Evolutionary conservation across 1,140 invertebrate species (phyloP).

Genomic region (Caenorhabditis tropicalis): DNA sequence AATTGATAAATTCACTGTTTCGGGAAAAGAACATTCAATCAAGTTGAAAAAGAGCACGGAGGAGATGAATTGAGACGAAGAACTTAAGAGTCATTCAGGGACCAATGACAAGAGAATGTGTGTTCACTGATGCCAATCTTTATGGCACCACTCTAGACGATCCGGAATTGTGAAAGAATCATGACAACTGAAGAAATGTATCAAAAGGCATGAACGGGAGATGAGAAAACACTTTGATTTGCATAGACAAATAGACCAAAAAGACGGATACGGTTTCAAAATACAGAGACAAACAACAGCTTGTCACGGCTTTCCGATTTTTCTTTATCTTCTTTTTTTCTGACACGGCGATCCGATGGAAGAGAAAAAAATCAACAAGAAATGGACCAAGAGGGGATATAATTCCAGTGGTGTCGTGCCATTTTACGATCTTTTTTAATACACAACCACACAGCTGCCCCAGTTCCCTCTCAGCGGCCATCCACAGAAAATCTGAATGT

Average conservation of each 20-base stretch:
- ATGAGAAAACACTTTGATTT: conserved; percentile 11
- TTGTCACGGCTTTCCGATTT: conserved; percentile 40
- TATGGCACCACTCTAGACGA: conserved; percentile 32
- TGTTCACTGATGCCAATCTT: conserved; percentile 42
- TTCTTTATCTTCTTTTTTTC: not conserved
- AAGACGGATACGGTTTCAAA: conserved; percentile 23
- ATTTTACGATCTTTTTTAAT: conserved; percentile 28
- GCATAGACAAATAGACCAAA: not conserved
- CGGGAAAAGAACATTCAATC: too few species aligned
- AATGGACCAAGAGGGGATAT: not conserved
- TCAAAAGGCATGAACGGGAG: conserved; percentile 21
- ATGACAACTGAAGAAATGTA: not conserved
- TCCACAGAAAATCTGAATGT: not conserved
- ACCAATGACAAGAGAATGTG: not conserved
- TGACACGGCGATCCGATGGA: not conserved
- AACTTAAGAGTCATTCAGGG: conserved; percentile 40
- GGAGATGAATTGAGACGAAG: not conserved
- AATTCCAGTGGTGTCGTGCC: not conserved
- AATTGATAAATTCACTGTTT: too few species aligned
- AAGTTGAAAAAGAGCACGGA: not conserved
- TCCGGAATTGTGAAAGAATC: not conserved
- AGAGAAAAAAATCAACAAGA: not conserved
- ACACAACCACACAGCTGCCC: too few species aligned
- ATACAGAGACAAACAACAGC: conserved; percentile 2
- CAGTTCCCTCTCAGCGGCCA: too few species aligned